A percentile compares a stretch with the other conserved stretches of the same genome.
Conservation (phyloP, 2,888 invertebrate genomes). For the Mallateleia sp. region DNA sequence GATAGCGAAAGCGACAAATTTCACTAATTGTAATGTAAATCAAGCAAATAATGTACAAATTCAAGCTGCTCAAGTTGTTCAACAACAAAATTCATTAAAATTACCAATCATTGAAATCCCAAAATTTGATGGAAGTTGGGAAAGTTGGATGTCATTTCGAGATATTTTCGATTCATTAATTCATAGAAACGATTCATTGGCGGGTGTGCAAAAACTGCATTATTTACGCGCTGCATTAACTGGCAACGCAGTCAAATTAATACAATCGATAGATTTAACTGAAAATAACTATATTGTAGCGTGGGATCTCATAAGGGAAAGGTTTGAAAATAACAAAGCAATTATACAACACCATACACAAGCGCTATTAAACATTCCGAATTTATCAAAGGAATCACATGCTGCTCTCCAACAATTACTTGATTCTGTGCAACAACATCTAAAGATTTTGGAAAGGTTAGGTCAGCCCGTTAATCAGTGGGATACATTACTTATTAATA, state of each 20-base stretch:
- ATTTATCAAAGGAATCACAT: slow-evolving; percentile 12
- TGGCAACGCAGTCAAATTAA: slow-evolving; percentile 9
- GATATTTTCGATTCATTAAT: slow-evolving; percentile 7
- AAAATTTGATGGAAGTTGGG: not conserved
- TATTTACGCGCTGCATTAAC: slow-evolving; percentile 10
- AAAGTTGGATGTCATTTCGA: slow-evolving; percentile 5
- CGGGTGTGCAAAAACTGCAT: slow-evolving; percentile 1
- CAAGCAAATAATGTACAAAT: not conserved
- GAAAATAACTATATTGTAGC: not conserved
- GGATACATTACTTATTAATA: not conserved
- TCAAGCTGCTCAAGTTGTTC: not conserved
- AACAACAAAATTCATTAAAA: slow-evolving; percentile 5
- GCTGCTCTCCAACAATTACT: slow-evolving; percentile 2
- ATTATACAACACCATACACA: slow-evolving; percentile 2
- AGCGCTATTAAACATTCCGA: slow-evolving; percentile 2
- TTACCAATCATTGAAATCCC: slow-evolving; percentile 4
- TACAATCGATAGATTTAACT: slow-evolving; percentile 9
- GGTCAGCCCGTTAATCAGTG: slow-evolving; percentile 13
- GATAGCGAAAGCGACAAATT: not conserved
- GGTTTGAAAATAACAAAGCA: not conserved
- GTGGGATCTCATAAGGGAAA: not conserved
- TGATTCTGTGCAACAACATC: slow-evolving; percentile 2
- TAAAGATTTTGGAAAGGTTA: slow-evolving; percentile 6
- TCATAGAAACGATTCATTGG: not conserved
- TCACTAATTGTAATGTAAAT: not conserved